Base-by-base conservation (phyloP, 2,113 vertebrate species). In the Tyrannus savana region DNA sequence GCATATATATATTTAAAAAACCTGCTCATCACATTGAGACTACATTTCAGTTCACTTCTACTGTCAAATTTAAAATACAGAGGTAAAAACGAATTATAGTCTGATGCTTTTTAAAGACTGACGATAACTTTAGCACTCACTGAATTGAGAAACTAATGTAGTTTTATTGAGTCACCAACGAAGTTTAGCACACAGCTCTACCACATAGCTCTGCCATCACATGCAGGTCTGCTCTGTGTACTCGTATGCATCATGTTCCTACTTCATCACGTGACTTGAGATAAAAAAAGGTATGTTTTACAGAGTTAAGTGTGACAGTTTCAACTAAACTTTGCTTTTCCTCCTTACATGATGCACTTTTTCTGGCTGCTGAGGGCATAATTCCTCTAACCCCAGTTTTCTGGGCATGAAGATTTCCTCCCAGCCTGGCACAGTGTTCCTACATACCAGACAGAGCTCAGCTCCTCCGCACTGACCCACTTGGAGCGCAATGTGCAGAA, bases 231-330 rank as follows among this genome's bases (percentile, higher is more conserved):
- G 50, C 58, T 84, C 63, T 1, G 2, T 9, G 33, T 9, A 44
- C 12, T 64, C 22, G n/a, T 24, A 2, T 3, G 58, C 39, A 53
- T n/a, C 21, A 15, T 2, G 23, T 25, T 81, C 24, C n/a, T 58
- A 23, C 12, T 41, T 27, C 37, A 52, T 23, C 39, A 56, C 0
- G 0, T 1, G 14, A 72, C 46, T 50, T 21, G 39, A 60, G 31
- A 72, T 14, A 25, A 53, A 72, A 42, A 86, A 77, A 63, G 10
- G 10, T 22, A 39, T 3, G 14, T 67, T 89, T 79, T 75, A 82
- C 62, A 75, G 25, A 68, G 74, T 23, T 46, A 42, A 46, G 15
- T 13, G 17, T 8, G 30, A 76, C 19, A 24, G 41, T 56, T 76
- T 83, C 74, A 75, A 17, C 17, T 56, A 63, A 78, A 94, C n/a